Base-by-base conservation (phyloP, 64 coral and sea anemone species). In the Stichodactyla mertensii region DNA sequence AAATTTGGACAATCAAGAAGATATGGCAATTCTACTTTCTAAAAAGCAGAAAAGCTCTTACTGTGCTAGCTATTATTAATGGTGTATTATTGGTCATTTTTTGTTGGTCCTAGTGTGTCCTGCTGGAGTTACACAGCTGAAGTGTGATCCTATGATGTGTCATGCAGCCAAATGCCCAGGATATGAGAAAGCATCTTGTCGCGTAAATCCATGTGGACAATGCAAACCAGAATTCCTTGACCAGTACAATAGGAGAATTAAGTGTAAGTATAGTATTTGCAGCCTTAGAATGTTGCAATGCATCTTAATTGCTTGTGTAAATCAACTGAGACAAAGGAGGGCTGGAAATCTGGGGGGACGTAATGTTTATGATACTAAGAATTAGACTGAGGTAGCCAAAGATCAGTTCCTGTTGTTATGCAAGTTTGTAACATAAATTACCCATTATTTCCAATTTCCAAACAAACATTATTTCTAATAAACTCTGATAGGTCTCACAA, bases 171-270 rank as follows among this genome's bases (percentile, higher is more conserved):
- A 77, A 20, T 92, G 91, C 54, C 86, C 91, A 53, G 91, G 91
- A 20, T 88, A 83, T 67, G 28, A 88, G 3, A 88, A 92, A 61
- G 86, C 86, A 52, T 79, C 77, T 36, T 92, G 91, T 55, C 82
- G 86, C 52, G 79, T 92, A 13, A 92, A 92, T n/a, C 91, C 91
- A 24, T 92, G 91, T 85, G 91, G 91, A 23, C 57, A 83, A 26
- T 92, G 91, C 66, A 92, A 87, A 55, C 78, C 91, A 77, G 91
- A 92, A 54, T 92, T 92, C 7, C 86, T 92, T 36, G 91, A 92
- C 70, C 18, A 92, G 18, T 92, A 84, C 83, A 87, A 87, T 7
- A 84, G 91, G 55, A 10, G 22, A 70, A 78, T 92, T 14, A 54
- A 92, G 57, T 92, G 91, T 92, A 83, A 92, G 91, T 85, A 55